Base-by-base conservation (phyloP, 2,113 vertebrate species). In the Eptesicus fuscus region DNA sequence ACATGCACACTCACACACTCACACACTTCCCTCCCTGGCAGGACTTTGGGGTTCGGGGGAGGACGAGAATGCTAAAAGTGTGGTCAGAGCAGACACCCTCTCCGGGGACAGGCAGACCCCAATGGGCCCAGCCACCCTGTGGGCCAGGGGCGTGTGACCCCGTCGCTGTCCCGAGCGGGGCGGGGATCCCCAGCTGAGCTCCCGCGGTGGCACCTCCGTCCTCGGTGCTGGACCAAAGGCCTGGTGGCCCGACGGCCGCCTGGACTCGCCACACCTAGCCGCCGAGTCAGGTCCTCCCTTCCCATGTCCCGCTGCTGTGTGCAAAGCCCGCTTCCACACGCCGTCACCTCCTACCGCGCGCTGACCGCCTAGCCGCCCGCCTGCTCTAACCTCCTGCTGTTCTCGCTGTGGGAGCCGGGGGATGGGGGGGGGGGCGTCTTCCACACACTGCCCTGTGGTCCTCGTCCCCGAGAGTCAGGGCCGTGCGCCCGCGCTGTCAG, bases 301-400 rank as follows among this genome's bases (percentile, higher is more conserved):
- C 9, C 30, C 23, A 67, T 93, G 28, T 69, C 73, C 87, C 74
- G 76, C 91, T 47, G 93, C 88, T 53, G 94, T 93, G 86, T 90
- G 88, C 95, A 79, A 88, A 96, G 96, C 93, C 95, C 94, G 95
- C 92, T 97, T 91, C 98, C 96, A 97, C 94, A 95, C 97, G 97
- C 94, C 94, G 77, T 96, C 92, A 93, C 97, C 95, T 97, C 47
- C 95, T 93, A 51, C 95, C 84, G 92, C 91, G 93, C 30, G 53
- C 90, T 93, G 96, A 97, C 94, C 90, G 89, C 93, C 96, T 97
- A 91, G 95, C 97, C 95, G 91, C 96, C 94, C 96, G 95, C 84
- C 51, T 93, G 79, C 97, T 93, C 0, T 61, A 97, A 95, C 96
- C 96, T 97, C 59, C 74, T 74, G 9, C 94, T 88, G 90, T 96